Percentiles rank a stretch among this genome's conserved stretches.
Conservation (phyloP, 2,113 vertebrate genomes). For the Eonycteris spelaea region DNA sequence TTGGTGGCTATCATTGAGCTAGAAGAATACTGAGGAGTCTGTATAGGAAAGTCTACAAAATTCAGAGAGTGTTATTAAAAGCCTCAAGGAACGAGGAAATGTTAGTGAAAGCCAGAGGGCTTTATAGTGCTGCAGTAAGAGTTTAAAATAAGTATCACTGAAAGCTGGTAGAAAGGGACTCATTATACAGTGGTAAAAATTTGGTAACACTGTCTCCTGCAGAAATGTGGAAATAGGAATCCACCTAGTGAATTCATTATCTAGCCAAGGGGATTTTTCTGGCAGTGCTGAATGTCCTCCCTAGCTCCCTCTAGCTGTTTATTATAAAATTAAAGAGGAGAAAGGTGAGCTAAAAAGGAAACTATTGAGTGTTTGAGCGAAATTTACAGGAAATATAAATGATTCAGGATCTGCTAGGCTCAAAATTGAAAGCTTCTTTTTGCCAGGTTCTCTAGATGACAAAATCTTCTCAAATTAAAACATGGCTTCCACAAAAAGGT, state of each 20-base stretch:
- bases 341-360: not conserved
- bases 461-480: constrained; percentile 37
- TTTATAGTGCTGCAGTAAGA: not conserved
- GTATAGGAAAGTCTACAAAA: not conserved
- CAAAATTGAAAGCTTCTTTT: constrained; percentile 7
- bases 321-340: not conserved
- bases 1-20: not conserved
- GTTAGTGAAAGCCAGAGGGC: not conserved
- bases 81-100: not conserved
- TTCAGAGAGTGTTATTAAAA: not conserved
- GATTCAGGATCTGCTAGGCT: not conserved
- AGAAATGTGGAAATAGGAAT: not conserved
- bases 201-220: not conserved
- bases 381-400: not conserved
- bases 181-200: not conserved
- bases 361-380: not conserved
- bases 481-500: not conserved
- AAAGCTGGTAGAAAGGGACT: not conserved
- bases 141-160: not conserved
- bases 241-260: not conserved
- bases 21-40: not conserved
- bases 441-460: not conserved
- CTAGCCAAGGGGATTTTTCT: not conserved
- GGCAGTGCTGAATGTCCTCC: not conserved
- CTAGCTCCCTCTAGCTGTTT: not conserved